Base-by-base conservation (phyloP, 2,113 vertebrate genomes). In the Apodemus sylvaticus region DNA sequence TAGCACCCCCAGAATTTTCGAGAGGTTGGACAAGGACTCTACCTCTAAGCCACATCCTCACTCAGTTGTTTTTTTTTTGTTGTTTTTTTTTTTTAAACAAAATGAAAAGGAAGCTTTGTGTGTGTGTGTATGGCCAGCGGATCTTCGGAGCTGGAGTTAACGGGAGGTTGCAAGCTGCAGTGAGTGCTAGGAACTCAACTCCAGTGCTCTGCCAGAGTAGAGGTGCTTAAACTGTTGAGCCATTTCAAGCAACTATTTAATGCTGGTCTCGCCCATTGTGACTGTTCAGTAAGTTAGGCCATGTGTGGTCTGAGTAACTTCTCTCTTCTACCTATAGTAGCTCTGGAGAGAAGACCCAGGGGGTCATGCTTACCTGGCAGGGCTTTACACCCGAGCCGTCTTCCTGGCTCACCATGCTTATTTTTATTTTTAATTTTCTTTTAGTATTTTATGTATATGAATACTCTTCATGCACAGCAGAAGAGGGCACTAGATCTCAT, bases 231-330 rank as follows among this genome's bases (percentile, higher is more conserved):
- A 39, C 55, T 26, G 26, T 29, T 62, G 6, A 42, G 58, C n/a
- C n/a, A 29, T 90, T 91, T 87, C 94, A 91, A 71, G 60, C 42
- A 93, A 74, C 22, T 74, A 29, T 68, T 85, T 83, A 73, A 83
- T 92, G 20, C 16, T 89, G 55, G 71, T 66, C 36, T 95, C 68
- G 86, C 31, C 34, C 92, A 34, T 86, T 77, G 71, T 22, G 10
- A 90, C 64, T 31, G 22, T 92, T 90, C 45, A 24, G 55, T 55
- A 22, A 60, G 19, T 55, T 55, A 14, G 53, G 53, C 12, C 12
- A 91, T 96, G 94, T 31, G 34, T 93, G 55, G 42, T 93, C 39
- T 58, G 58, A 53, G 76, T 78, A 7, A 53, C 51, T 53, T 36
- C 16, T 79, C 31, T 79, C 4, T 79, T 55, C 78, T 20, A 81